Percentiles rank a stretch among this genome's conserved stretches.
Evolutionary conservation across 2,888 invertebrate species (phyloP).

Genomic region (Zele albiditarsus): DNA sequence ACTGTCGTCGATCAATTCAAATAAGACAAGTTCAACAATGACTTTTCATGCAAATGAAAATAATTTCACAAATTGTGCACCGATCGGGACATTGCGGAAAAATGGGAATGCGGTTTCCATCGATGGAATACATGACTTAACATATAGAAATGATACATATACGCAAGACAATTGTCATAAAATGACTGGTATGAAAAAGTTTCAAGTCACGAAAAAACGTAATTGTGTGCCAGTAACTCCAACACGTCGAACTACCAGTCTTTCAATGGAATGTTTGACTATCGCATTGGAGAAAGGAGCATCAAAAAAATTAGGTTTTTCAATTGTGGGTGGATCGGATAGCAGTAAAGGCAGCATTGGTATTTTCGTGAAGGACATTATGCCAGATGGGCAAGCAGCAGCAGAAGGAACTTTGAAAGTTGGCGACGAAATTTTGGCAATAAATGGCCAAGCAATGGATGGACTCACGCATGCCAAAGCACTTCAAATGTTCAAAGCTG

Average conservation of each 20-base stretch:
- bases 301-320: slow-evolving; percentile 78
- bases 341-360: slow-evolving; percentile 78
- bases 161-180: slow-evolving; percentile 50
- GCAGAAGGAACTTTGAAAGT: slow-evolving; percentile 77
- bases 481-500: slow-evolving; percentile 77
- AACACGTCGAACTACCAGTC: slow-evolving; percentile 59
- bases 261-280: slow-evolving; percentile 64
- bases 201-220: slow-evolving; percentile 66
- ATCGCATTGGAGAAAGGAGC: slow-evolving; percentile 76
- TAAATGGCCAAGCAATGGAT: slow-evolving; percentile 76
- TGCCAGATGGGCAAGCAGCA: slow-evolving; percentile 78
- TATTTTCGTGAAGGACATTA: slow-evolving; percentile 78
- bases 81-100: slow-evolving; percentile 58
- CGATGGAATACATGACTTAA: slow-evolving; percentile 45
- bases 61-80: slow-evolving; percentile 43
- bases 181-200: slow-evolving; percentile 74
- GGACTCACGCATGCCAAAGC: slow-evolving; percentile 77
- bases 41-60: slow-evolving; percentile 1
- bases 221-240: slow-evolving; percentile 51
- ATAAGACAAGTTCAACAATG: neutral
- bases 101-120: slow-evolving; percentile 59
- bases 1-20: slow-evolving; percentile 8
- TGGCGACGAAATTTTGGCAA: slow-evolving; percentile 78
- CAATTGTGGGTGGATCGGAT: slow-evolving; percentile 79
- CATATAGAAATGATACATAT: slow-evolving; percentile 25